Percentiles rank a stretch among this genome's conserved stretches.
Evolutionary conservation across 2,113 vertebrate species (phyloP).

Genomic region (Sphyrna mokarran): DNA sequence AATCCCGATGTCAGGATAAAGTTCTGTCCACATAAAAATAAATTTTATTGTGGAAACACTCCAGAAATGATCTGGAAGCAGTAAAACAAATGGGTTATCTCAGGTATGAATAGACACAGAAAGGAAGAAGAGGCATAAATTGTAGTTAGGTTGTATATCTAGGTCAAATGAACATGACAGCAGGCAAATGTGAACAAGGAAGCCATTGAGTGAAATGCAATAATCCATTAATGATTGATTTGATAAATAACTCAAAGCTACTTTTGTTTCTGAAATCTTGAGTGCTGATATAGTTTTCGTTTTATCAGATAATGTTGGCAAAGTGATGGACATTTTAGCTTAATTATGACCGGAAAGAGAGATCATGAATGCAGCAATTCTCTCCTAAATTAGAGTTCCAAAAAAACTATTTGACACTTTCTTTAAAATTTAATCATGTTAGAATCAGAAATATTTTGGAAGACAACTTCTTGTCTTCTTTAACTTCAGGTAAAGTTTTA

Average conservation of each 20-base stretch:
- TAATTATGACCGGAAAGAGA: background rate
- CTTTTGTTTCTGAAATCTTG: background rate
- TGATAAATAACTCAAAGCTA: background rate
- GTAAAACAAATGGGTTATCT: background rate
- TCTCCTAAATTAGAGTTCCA: background rate
- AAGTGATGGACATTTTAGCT: background rate
- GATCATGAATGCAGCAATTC: background rate
- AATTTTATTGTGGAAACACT: too few species aligned
- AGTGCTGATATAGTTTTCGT: background rate
- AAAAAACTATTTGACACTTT: background rate
- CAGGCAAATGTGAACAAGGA: background rate
- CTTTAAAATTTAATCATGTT: background rate
- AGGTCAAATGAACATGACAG: background rate
- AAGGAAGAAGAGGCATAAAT: background rate
- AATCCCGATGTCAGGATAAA: too few species aligned
- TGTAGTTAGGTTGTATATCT: background rate
- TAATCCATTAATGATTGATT: background rate
- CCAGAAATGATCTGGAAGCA: too few species aligned
- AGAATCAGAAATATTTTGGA: too few species aligned
- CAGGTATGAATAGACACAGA: background rate
- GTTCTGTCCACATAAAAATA: too few species aligned
- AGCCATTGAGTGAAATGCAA: background rate
- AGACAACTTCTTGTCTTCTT: too few species aligned
- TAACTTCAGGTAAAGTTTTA: too few species aligned
- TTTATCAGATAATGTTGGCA: background rate